phyloP scores from a whole-genome alignment of 2,113 vertebrate species.

The Ursus arctos region DNA sequence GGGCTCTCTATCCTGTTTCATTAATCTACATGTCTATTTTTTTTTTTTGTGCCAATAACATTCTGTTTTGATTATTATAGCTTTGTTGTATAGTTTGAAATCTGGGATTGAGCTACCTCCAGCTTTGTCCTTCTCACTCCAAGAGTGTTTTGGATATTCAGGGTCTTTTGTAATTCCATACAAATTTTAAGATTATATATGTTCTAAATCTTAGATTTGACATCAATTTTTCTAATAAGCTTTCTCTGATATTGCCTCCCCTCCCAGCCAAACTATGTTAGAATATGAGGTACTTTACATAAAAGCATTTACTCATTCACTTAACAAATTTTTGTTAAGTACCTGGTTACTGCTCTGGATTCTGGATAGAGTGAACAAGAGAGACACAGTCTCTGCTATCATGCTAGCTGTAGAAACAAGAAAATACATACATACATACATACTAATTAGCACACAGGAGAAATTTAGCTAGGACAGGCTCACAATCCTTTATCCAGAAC shows the following conservation, averaged over 20 bases:
- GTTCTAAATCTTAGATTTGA: background rate
- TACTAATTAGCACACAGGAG: background rate
- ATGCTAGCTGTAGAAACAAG: background rate
- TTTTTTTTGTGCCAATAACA: background rate
- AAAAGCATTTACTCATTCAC: background rate
- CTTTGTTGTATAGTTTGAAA: background rate
- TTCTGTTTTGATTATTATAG: background rate
- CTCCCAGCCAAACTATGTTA: background rate
- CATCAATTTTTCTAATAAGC: background rate
- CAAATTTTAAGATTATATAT: background rate
- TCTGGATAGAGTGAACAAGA: background rate
- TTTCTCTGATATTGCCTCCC: background rate
- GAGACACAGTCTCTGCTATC: background rate
- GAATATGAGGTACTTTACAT: background rate
- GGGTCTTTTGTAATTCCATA: background rate
- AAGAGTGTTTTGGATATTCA: background rate
- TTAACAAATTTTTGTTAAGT: background rate
- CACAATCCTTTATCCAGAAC: conserved; percentile 9
- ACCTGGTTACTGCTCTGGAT: background rate
- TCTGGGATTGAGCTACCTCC: background rate
- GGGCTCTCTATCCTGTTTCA: background rate
- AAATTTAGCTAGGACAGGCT: background rate
- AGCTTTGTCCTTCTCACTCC: background rate
- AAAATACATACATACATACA: conserved; percentile 1
- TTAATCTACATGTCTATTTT: background rate